phyloP scores from a whole-genome alignment of 2,797 vertebrate species.

The Emys orbicularis region DNA sequence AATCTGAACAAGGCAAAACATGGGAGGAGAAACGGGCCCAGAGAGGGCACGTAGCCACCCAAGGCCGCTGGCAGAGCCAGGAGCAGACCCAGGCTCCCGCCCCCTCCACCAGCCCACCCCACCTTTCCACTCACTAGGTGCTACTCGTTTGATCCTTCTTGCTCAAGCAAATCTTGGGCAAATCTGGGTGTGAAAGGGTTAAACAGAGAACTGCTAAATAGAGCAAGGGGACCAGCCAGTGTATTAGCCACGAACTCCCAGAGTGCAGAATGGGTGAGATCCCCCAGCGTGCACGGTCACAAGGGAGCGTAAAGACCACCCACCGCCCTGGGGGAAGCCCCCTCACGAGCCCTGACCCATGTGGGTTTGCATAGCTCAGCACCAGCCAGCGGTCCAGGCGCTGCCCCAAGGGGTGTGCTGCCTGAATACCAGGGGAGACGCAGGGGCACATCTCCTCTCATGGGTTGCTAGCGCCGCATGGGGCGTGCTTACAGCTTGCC shows the following conservation, averaged over 20 bases:
- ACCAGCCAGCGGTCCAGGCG: not conserved
- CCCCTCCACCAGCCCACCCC: no score
- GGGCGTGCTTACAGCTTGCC: no score
- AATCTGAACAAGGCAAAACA: not conserved
- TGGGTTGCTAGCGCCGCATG: not conserved
- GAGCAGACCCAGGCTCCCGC: not conserved
- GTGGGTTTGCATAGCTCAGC: not conserved
- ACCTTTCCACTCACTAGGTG: not conserved
- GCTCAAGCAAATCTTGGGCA: no score
- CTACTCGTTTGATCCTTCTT: no score
- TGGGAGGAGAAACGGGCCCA: not conserved
- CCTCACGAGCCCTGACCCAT: rapidly evolving
- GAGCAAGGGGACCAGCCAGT: no score
- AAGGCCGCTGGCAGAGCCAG: no score
- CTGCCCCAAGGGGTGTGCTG: not conserved
- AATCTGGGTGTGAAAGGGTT: not conserved
- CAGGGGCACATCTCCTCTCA: not conserved
- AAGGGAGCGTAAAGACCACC: not conserved
- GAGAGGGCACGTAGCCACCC: no score
- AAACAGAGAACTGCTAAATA: not conserved
- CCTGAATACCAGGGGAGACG: not conserved
- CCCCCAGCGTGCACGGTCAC: not conserved
- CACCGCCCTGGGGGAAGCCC: not conserved
- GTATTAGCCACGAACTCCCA: not conserved
- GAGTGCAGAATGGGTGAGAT: not conserved